Conservation (phyloP, 2,888 invertebrate species). For the Bruchidius siliquastri region DNA sequence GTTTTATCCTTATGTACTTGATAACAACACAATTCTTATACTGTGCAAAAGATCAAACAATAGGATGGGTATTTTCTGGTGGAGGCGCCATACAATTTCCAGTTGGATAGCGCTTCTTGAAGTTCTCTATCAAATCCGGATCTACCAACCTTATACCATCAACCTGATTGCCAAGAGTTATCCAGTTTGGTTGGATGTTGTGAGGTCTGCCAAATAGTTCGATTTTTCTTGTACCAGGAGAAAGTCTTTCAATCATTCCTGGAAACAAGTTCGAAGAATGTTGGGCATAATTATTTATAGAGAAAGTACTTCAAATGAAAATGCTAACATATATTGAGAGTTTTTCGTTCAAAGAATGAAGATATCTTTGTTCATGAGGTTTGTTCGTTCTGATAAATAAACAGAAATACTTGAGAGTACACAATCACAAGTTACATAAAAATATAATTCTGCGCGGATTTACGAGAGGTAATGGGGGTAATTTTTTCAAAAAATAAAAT, state of each 20-base stretch:
- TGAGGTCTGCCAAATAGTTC: slow-evolving; percentile 96
- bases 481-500: too few relatives aligned
- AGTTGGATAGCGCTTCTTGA: slow-evolving; percentile 89
- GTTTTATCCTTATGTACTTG: not conserved
- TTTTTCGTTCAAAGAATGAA: too few relatives aligned
- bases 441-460: too few relatives aligned
- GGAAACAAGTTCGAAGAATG: slow-evolving; percentile 1
- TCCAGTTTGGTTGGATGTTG: slow-evolving; percentile 98
- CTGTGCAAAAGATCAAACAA: not conserved
- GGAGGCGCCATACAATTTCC: slow-evolving; percentile 62
- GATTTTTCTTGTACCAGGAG: slow-evolving; percentile 95
- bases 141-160: slow-evolving; percentile 92
- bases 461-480: too few relatives aligned
- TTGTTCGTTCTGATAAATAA: too few relatives aligned
- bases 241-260: slow-evolving; percentile 87
- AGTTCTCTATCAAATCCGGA: slow-evolving; percentile 83
- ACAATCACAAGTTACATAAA: too few relatives aligned
- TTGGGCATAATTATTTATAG: not conserved
- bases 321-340: too few relatives aligned
- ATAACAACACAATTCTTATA: not conserved
- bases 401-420: too few relatives aligned
- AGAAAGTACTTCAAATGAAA: too few relatives aligned
- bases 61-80: slow-evolving; percentile 35
- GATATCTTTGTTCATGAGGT: too few relatives aligned
- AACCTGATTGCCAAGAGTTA: slow-evolving; percentile 94